Percentiles rank a stretch among this genome's conserved stretches.
These are phyloP conservation scores for Laspeyria flexula DNA, from an alignment of 2,888 invertebrate genomes.

Conservation along the genomic window DNA sequence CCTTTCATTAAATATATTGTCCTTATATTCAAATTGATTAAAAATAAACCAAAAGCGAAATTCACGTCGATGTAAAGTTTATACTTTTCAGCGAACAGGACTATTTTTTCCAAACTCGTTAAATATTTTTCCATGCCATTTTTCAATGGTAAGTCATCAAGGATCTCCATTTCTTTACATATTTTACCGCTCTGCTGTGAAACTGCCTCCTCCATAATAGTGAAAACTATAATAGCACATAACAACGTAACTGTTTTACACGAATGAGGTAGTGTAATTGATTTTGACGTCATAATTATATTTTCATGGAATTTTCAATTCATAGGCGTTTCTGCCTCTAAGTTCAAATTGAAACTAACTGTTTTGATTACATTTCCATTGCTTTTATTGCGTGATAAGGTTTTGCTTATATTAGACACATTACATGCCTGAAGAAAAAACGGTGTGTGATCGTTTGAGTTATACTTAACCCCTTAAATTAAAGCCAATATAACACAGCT, in stretches of 20 bases:
- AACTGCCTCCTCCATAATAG: slow-evolving; percentile 8
- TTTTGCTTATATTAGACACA: background rate
- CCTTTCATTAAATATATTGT: slow-evolving; percentile 8
- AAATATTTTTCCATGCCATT: slow-evolving; percentile 54
- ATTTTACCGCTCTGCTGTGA: background rate
- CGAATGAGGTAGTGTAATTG: slow-evolving; percentile 4
- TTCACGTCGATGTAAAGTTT: slow-evolving; percentile 55
- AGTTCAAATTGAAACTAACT: slow-evolving; percentile 46
- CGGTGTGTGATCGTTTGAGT: background rate
- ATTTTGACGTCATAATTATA: slow-evolving; percentile 17
- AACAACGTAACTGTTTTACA: slow-evolving; percentile 7
- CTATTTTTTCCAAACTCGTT: slow-evolving; percentile 45
- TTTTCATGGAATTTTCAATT: background rate
- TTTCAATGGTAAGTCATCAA: slow-evolving; percentile 43
- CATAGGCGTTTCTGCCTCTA: slow-evolving; percentile 28
- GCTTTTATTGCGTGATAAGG: slow-evolving; percentile 5
- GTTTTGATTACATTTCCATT: slow-evolving; percentile 15
- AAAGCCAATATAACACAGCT: too few relatives aligned
- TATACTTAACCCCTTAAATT: too few relatives aligned
- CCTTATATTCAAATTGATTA: slow-evolving; percentile 54
- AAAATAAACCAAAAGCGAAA: slow-evolving; percentile 62
- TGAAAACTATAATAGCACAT: background rate
- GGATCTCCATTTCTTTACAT: slow-evolving; percentile 6
- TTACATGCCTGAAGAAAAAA: background rate
- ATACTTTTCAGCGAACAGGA: slow-evolving; percentile 46